phyloP scores from a whole-genome alignment of 1,140 invertebrate species.

The Phymastichus coffea region DNA sequence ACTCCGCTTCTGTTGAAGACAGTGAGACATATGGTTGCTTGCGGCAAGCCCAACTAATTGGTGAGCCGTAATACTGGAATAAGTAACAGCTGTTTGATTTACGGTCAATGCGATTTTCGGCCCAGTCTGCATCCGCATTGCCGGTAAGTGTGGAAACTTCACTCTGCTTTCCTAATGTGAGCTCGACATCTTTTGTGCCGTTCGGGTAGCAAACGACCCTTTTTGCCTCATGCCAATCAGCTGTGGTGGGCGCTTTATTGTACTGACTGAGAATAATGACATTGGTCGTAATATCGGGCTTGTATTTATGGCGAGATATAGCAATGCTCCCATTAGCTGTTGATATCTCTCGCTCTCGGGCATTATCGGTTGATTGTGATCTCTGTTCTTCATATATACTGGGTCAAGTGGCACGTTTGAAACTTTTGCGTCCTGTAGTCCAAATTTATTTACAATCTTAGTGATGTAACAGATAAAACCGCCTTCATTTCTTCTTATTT shows the following conservation, averaged over 20 bases:
- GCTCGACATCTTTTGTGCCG: slow-evolving; percentile 16
- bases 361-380: not conserved
- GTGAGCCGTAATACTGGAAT: slow-evolving; percentile 20
- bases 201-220: slow-evolving; percentile 30
- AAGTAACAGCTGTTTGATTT: slow-evolving; percentile 34
- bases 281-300: slow-evolving; percentile 26
- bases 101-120: slow-evolving; percentile 17
- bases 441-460: not conserved
- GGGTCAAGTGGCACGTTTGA: not conserved
- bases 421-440: not conserved
- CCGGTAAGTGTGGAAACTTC: slow-evolving; percentile 32
- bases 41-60: slow-evolving; percentile 23
- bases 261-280: slow-evolving; percentile 37
- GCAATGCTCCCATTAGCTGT: slow-evolving; percentile 6
- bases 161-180: not conserved
- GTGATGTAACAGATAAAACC: not conserved
- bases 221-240: slow-evolving; percentile 35
- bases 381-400: slow-evolving; percentile 11
- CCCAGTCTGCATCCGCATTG: too few species aligned
- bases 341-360: not conserved
- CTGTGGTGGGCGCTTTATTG: slow-evolving; percentile 21
- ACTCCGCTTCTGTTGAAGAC: slow-evolving; percentile 36
- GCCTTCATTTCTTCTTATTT: not conserved
- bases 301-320: not conserved
- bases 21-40: slow-evolving; percentile 27